phyloP scores from a whole-genome alignment of 2,113 vertebrate species.

The Percopsis transmontana region DNA sequence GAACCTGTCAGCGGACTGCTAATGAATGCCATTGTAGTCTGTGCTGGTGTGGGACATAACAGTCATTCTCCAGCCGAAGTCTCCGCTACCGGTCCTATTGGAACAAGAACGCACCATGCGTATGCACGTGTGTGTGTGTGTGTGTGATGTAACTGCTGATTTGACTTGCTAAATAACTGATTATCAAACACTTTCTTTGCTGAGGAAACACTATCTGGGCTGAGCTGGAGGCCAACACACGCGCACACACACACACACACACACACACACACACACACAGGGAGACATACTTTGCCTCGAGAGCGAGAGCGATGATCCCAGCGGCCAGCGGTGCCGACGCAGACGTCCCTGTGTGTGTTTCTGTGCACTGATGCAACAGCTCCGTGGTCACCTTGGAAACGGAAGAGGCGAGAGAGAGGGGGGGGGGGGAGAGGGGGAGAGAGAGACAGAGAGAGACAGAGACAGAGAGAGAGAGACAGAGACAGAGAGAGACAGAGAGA shows the following conservation, averaged over 20 bases:
- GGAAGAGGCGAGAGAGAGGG: slow-evolving; percentile 9
- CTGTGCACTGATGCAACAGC: slow-evolving; percentile 78
- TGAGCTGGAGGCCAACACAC: slow-evolving; percentile 34
- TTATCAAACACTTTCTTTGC: slow-evolving; percentile 61
- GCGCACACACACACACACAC: slow-evolving; percentile 17
- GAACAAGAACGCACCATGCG: slow-evolving; percentile 46
- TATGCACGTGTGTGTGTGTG: slow-evolving; percentile 13
- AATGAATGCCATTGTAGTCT: slow-evolving; percentile 4
- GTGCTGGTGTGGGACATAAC: slow-evolving; percentile 36
- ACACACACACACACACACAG: background rate
- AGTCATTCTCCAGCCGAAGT: slow-evolving; percentile 15
- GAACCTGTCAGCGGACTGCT: slow-evolving; percentile 35
- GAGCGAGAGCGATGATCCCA: slow-evolving; percentile 76
- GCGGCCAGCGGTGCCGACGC: slow-evolving; percentile 78
- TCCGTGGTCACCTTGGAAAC: slow-evolving; percentile 77
- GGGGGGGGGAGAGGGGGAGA: slow-evolving; percentile 17
- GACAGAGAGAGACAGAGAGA: background rate
- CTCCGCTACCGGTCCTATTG: slow-evolving; percentile 31
- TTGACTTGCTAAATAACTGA: slow-evolving; percentile 62
- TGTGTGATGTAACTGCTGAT: slow-evolving; percentile 50
- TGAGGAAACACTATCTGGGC: slow-evolving; percentile 42
- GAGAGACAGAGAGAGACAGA: background rate
- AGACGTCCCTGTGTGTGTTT: slow-evolving; percentile 78
- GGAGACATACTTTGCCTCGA: slow-evolving; percentile 78
- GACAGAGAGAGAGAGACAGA: background rate